Evolutionary conservation across 1,140 invertebrate genomes (phyloP).

Genomic region (Probaryconus sp.): DNA sequence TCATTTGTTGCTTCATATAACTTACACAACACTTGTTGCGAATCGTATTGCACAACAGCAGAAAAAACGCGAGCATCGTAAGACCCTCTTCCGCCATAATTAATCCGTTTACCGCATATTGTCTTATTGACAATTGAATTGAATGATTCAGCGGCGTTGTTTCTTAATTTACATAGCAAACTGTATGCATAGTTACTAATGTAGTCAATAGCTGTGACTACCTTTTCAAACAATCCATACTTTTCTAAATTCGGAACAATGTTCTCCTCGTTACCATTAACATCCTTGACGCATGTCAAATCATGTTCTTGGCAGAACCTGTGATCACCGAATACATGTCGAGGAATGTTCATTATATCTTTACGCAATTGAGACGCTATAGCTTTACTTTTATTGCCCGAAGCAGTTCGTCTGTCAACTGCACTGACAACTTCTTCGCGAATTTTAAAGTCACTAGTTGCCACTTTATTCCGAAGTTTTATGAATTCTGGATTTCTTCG

Average conservation of each 20-base stretch:
- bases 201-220: conserved; percentile 27
- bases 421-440: background rate
- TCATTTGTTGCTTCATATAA: conserved; percentile 11
- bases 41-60: conserved; percentile 65
- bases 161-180: conserved; percentile 69
- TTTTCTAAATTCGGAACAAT: conserved; percentile 49
- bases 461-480: background rate
- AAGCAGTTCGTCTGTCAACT: background rate
- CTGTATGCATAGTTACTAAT: conserved; percentile 50
- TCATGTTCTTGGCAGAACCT: conserved; percentile 53
- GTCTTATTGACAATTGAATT: conserved; percentile 67
- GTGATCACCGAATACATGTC: conserved; percentile 72
- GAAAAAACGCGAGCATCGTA: conserved; percentile 65
- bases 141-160: conserved; percentile 73
- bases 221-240: conserved; percentile 21
- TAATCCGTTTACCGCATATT: conserved; percentile 70
- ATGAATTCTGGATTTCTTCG: background rate
- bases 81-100: conserved; percentile 56
- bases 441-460: background rate
- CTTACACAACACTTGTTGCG: conserved; percentile 11
- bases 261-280: conserved; percentile 32
- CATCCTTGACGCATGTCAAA: too few relatives aligned
- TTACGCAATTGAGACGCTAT: conserved; percentile 34
- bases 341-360: conserved; percentile 63
- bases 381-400: conserved; percentile 8